Conservation (phyloP, 2,888 invertebrate genomes). For the Phlogophora meticulosa region DNA sequence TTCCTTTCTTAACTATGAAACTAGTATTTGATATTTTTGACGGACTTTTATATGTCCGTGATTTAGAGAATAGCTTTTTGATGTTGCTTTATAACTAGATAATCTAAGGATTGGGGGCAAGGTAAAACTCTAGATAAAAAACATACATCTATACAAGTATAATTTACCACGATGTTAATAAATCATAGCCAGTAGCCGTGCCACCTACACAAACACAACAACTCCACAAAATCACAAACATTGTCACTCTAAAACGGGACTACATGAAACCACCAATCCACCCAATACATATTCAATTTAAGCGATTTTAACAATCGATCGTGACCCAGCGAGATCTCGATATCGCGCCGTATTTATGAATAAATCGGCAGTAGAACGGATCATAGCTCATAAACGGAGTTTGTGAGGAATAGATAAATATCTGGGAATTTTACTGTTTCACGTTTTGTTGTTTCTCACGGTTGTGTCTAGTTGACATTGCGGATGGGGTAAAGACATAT, state of each 20-base stretch:
- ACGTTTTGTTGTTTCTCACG: slow-evolving; percentile 68
- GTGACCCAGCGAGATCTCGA: slow-evolving; percentile 80
- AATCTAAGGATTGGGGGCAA: too few species aligned
- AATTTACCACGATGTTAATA: background rate
- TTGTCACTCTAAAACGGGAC: slow-evolving; percentile 58
- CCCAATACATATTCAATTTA: slow-evolving; percentile 67
- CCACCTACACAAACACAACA: slow-evolving; percentile 36
- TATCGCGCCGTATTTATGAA: slow-evolving; percentile 78
- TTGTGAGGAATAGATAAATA: slow-evolving; percentile 63
- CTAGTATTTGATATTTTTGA: too few species aligned
- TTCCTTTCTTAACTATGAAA: too few species aligned
- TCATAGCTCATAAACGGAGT: slow-evolving; percentile 74
- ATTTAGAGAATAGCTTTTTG: too few species aligned
- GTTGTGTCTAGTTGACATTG: slow-evolving; percentile 56
- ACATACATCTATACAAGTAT: too few species aligned
- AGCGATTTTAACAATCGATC: slow-evolving; percentile 76
- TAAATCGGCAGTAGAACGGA: slow-evolving; percentile 79
- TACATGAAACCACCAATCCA: slow-evolving; percentile 52
- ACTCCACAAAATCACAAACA: slow-evolving; percentile 23
- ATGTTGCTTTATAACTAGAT: too few species aligned
- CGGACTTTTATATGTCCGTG: too few species aligned
- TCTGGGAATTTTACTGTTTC: slow-evolving; percentile 66
- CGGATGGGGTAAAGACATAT: slow-evolving; percentile 25
- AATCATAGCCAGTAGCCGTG: background rate
- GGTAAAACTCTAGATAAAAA: too few species aligned